A percentile compares a stretch with the other conserved stretches of the same genome.
These are phyloP conservation scores for Vultur gryphus DNA, from an alignment of 2,797 vertebrate species.

Conservation along the genomic window DNA sequence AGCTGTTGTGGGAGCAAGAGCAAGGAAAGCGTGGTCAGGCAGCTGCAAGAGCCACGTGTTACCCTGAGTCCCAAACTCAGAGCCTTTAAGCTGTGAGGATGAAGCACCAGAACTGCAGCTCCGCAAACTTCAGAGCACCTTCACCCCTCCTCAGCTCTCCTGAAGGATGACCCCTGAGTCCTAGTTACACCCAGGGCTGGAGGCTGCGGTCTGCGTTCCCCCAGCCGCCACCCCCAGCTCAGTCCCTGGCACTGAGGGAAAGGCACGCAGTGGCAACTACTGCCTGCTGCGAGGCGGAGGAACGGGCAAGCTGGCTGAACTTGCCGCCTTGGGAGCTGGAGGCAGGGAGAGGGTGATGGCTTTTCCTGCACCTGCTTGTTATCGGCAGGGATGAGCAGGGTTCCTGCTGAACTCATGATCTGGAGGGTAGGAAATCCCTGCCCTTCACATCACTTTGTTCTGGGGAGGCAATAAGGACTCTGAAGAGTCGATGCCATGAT, in stretches of 20 bases:
- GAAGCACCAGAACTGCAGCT: not conserved
- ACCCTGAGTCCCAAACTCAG: not conserved
- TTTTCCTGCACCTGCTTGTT: not conserved
- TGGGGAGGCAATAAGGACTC: not conserved
- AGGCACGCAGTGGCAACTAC: not conserved
- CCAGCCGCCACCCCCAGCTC: rapidly evolving
- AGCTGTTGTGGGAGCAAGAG: not conserved
- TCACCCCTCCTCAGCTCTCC: not conserved
- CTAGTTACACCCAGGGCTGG: no score
- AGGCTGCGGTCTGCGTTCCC: not conserved
- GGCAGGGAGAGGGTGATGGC: not conserved
- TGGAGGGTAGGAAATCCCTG: not conserved
- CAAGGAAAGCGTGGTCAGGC: not conserved
- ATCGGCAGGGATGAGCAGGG: not conserved
- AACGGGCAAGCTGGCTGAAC: not conserved
- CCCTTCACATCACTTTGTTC: not conserved
- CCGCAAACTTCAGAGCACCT: not conserved
- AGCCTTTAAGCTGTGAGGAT: not conserved
- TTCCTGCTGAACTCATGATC: not conserved
- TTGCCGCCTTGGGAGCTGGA: not conserved
- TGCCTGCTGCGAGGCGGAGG: not conserved
- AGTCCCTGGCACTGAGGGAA: not conserved
- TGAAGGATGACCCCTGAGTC: not conserved
- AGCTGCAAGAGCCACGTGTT: not conserved
- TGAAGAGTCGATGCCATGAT: not conserved